phyloP scores from a whole-genome alignment of 2,888 invertebrate species.

The Eristalis pertinax region DNA sequence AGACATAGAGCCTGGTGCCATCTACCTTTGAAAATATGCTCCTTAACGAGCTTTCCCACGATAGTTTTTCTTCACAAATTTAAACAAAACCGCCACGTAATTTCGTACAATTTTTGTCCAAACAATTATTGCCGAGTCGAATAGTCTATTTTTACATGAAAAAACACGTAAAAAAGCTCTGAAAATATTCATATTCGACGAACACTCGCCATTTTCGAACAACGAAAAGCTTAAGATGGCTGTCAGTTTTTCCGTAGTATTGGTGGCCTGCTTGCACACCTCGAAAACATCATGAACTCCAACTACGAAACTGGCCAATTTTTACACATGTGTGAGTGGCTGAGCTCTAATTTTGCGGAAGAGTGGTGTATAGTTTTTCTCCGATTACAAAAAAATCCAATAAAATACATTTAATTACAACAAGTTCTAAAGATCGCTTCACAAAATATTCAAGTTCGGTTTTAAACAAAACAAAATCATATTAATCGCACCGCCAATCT shows the following conservation, averaged over 20 bases:
- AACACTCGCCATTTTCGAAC: slow-evolving; percentile 61
- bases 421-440: slow-evolving; percentile 30
- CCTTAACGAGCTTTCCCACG: background rate
- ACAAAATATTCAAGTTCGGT: slow-evolving; percentile 45
- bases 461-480: slow-evolving; percentile 39
- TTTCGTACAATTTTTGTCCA: background rate
- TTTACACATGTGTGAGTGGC: slow-evolving; percentile 43
- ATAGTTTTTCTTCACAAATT: background rate
- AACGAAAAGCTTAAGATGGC: slow-evolving; percentile 52
- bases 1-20: background rate
- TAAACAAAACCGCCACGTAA: background rate
- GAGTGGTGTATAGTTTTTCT: slow-evolving; percentile 67
- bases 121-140: background rate
- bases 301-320: slow-evolving; percentile 50
- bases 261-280: slow-evolving; percentile 4
- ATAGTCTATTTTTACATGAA: background rate
- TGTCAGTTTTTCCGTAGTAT: slow-evolving; percentile 51
- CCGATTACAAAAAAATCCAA: slow-evolving; percentile 54
- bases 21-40: background rate
- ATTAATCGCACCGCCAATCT: slow-evolving; percentile 46
- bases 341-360: slow-evolving; percentile 71
- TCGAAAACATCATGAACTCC: slow-evolving; percentile 22
- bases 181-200: background rate
- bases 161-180: background rate
- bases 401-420: slow-evolving; percentile 50